These are phyloP conservation scores for Drosophila differens DNA, from an alignment of 2,888 invertebrate genomes.

Conservation along the genomic window DNA sequence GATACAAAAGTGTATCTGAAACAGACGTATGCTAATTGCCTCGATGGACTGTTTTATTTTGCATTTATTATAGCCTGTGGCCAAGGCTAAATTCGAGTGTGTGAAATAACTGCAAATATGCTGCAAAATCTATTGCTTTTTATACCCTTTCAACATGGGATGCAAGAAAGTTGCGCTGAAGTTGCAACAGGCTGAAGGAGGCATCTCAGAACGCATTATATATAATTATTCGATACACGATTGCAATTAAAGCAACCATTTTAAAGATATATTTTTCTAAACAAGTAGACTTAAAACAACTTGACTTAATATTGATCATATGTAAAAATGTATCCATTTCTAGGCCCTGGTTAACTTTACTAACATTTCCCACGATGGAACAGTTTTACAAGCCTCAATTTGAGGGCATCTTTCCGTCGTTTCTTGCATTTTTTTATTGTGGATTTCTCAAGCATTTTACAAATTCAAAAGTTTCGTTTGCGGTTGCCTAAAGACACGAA, in stretches of 20 bases:
- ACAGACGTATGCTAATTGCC: conserved; percentile 68
- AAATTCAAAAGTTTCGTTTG: conserved; percentile 57
- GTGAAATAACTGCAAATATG: background rate
- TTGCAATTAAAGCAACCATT: background rate
- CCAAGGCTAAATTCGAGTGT: background rate
- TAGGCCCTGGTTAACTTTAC: background rate
- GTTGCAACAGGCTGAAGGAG: background rate
- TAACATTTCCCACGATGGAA: background rate
- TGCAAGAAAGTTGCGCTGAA: background rate
- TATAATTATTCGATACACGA: background rate
- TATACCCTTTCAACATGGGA: background rate
- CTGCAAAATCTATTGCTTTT: background rate
- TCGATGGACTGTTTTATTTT: conserved; percentile 16
- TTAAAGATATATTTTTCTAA: background rate
- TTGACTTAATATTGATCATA: background rate
- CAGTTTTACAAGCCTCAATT: background rate
- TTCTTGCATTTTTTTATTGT: conserved; percentile 52
- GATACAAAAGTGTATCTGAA: conserved; percentile 28
- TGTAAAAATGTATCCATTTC: background rate
- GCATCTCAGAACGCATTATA: background rate
- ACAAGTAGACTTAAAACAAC: background rate
- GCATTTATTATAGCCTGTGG: conserved; percentile 20
- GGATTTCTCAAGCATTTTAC: conserved; percentile 31
- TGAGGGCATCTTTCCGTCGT: conserved; percentile 15
- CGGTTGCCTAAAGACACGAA: conserved; percentile 61